Evolutionary conservation across 2,113 vertebrate species (phyloP).

Genomic region (Tor tambroides): DNA sequence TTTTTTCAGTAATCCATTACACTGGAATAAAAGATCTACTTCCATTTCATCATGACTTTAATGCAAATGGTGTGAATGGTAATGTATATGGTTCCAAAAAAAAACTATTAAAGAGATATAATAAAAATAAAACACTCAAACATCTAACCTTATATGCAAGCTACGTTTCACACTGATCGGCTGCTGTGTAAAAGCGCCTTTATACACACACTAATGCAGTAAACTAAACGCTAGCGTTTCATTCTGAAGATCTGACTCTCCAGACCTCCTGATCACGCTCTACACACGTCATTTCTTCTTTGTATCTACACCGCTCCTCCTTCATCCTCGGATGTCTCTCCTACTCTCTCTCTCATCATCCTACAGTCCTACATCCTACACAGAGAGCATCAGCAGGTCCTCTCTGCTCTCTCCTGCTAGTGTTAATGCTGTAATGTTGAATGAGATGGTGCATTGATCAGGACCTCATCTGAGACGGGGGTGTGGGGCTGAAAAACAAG

Average conservation of each 20-base stretch:
- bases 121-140: background rate
- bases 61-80: too few relatives aligned
- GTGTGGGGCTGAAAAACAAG: conserved; percentile 19
- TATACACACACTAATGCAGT: background rate
- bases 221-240: background rate
- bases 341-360: background rate
- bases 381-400: background rate
- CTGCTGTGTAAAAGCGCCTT: too few relatives aligned
- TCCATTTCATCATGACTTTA: too few relatives aligned
- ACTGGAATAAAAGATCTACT: too few relatives aligned
- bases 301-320: background rate
- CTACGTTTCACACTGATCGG: background rate
- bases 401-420: background rate
- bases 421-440: conserved; percentile 17
- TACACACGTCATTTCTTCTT: background rate
- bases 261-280: background rate
- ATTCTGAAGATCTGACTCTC: background rate
- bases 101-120: too few relatives aligned
- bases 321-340: background rate
- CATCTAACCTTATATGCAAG: too few relatives aligned
- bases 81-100: too few relatives aligned
- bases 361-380: background rate
- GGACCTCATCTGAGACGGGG: background rate
- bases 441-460: conserved; percentile 25
- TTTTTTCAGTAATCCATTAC: too few relatives aligned